Base-by-base conservation (phyloP, 2,113 vertebrate species). In the Hemiscyllium ocellatum region DNA sequence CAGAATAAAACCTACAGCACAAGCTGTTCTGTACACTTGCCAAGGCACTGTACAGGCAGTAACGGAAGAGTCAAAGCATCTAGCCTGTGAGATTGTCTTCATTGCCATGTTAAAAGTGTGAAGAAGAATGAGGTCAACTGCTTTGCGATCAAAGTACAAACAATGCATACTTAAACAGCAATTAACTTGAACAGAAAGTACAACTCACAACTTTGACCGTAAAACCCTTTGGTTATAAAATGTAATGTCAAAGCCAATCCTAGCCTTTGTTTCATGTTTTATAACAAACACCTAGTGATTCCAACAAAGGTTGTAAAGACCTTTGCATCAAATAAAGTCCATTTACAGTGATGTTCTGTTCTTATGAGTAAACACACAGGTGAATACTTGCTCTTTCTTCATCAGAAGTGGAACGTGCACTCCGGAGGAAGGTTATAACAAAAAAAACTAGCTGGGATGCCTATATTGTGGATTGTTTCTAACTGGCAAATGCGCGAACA, bases 131-230 rank as follows among this genome's bases (percentile, higher is more conserved):
- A 72, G 68, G 94, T 95, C 68, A 95, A 47, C 15, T 3, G 47
- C 69, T 52, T 76, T 50, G 69, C 26, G 94, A 72, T 29, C 94
- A 52, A 95, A 95, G 69, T 95, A 3, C 94, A 95, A 94, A 95
- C 69, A 72, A 70, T 72, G 69, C 69, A 95, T 95, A 76, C 93
- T 95, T 95, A 76, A 95, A 76, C 22, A 17, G 26, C 68, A 95
- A 95, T 95, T 95, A 95, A 76, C 69, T 72, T 76, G 94, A 72
- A 95, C 42, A 95, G 68, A 95, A 95, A 95, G 94, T 95, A 72
- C 94, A 95, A 95, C 47, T 76, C 68, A 29, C 68, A 95, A 52
- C 37, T 94, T 68, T 24, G 65, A 94, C 91, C 37, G 24, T 94
- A 93, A 68, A 93, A 94, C 42, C 37, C 94, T 72, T 33, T 72